Conservation (phyloP, 1,140 invertebrate species). For the Hestina assimilis region DNA sequence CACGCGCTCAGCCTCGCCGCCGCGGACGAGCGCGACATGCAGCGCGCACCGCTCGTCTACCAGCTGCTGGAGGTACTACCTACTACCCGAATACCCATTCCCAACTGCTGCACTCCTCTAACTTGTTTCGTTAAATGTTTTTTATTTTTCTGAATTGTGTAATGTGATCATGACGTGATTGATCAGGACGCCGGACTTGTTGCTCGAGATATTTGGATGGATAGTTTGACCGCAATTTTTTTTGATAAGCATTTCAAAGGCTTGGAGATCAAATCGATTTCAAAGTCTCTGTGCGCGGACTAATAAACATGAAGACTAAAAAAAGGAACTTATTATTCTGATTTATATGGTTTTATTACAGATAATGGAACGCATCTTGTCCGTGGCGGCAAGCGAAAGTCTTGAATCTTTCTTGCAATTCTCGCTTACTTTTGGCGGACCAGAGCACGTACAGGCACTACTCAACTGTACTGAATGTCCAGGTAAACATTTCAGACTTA, state of each 20-base stretch:
- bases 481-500: slow-evolving; percentile 42
- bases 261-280: too few relatives aligned
- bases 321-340: background rate
- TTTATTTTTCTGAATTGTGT: too few relatives aligned
- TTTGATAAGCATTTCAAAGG: too few relatives aligned
- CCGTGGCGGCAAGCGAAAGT: slow-evolving; percentile 91
- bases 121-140: too few relatives aligned
- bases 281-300: too few relatives aligned
- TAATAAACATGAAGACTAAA: too few relatives aligned
- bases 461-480: slow-evolving; percentile 88
- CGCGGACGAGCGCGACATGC: slow-evolving; percentile 62
- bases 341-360: slow-evolving; percentile 52
- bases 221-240: background rate
- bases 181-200: too few relatives aligned
- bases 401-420: slow-evolving; percentile 88
- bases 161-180: too few relatives aligned
- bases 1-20: slow-evolving; percentile 72
- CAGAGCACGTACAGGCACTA: slow-evolving; percentile 90
- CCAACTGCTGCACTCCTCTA: too few relatives aligned
- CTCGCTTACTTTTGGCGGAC: slow-evolving; percentile 90
- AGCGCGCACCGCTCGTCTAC: slow-evolving; percentile 62
- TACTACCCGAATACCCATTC: background rate
- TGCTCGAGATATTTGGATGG: background rate
- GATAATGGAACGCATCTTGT: slow-evolving; percentile 95
- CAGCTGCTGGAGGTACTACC: slow-evolving; percentile 72